A percentile compares a stretch with the other conserved stretches of the same genome.
These are phyloP conservation scores for Corydoras sp. DNA, from an alignment of 2,113 vertebrate genomes.

Conservation along the genomic window DNA sequence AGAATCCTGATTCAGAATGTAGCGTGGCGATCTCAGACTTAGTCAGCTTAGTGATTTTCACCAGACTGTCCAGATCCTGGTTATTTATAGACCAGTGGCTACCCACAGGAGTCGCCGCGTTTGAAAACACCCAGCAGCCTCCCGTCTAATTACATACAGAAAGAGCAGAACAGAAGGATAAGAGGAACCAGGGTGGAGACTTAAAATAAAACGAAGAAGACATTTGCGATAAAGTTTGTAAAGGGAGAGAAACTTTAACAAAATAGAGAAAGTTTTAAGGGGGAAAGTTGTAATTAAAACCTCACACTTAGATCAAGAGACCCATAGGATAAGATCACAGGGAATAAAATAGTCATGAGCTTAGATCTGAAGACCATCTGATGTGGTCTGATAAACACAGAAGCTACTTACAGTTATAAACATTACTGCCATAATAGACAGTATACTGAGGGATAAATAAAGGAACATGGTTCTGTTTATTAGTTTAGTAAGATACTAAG, in stretches of 20 bases:
- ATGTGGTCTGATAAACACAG: constrained; percentile 24
- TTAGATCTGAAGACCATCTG: constrained; percentile 13
- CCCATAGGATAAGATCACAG: not conserved
- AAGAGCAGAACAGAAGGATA: not conserved
- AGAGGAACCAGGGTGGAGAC: constrained; percentile 1
- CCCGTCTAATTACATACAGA: constrained; percentile 43
- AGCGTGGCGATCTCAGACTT: constrained; percentile 27
- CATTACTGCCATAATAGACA: not conserved
- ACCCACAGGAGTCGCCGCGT: constrained; percentile 41
- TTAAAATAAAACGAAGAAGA: not conserved
- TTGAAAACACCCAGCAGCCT: constrained; percentile 46
- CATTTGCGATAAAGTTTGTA: not conserved
- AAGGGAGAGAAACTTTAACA: not conserved
- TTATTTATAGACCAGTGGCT: constrained; percentile 52
- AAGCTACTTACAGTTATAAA: constrained; percentile 1
- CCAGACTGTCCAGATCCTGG: constrained; percentile 36
- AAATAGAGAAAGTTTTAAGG: not conserved
- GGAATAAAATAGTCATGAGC: not conserved
- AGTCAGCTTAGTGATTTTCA: constrained; percentile 41
- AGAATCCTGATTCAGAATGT: constrained; percentile 27
- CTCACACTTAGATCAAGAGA: not conserved
- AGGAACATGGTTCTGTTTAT: constrained; percentile 11
- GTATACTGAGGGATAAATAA: not conserved
- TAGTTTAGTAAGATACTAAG: not conserved
- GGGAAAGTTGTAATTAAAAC: not conserved